A percentile compares a stretch with the other conserved stretches of the same genome.
These are phyloP conservation scores for Elanoides forficatus DNA, from an alignment of 2,113 vertebrate species.

Conservation along the genomic window DNA sequence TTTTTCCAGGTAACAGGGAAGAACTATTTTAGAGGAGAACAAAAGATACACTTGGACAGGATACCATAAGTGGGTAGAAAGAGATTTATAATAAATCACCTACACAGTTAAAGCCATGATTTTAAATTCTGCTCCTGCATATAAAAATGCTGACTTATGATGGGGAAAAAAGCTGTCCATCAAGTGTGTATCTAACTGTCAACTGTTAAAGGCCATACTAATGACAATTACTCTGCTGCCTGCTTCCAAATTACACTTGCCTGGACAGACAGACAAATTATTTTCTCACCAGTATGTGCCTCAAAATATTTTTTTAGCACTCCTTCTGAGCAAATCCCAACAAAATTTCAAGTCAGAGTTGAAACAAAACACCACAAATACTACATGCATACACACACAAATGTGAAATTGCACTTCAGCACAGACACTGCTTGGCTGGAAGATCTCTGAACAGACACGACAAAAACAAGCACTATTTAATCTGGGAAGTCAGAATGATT, in stretches of 20 bases:
- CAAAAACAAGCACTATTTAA: neutral
- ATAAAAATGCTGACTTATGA: slow-evolving; percentile 26
- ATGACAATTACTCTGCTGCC: slow-evolving; percentile 23
- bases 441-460: neutral
- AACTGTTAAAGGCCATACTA: slow-evolving; percentile 41
- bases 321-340: neutral
- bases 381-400: neutral
- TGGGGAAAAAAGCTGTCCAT: neutral
- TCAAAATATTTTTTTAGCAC: neutral
- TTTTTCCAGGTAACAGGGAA: slow-evolving; percentile 9
- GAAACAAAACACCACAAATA: neutral
- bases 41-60: neutral
- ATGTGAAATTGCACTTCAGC: neutral
- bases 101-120: neutral
- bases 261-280: neutral
- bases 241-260: neutral
- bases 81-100: slow-evolving; percentile 31
- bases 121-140: neutral
- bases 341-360: neutral
- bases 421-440: neutral
- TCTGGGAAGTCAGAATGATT: fast-evolving
- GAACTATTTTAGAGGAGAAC: neutral
- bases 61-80: neutral
- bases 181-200: slow-evolving; percentile 27
- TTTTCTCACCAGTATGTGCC: neutral